Conservation (phyloP, 2,113 vertebrate species). For the Diadophis punctatus region DNA sequence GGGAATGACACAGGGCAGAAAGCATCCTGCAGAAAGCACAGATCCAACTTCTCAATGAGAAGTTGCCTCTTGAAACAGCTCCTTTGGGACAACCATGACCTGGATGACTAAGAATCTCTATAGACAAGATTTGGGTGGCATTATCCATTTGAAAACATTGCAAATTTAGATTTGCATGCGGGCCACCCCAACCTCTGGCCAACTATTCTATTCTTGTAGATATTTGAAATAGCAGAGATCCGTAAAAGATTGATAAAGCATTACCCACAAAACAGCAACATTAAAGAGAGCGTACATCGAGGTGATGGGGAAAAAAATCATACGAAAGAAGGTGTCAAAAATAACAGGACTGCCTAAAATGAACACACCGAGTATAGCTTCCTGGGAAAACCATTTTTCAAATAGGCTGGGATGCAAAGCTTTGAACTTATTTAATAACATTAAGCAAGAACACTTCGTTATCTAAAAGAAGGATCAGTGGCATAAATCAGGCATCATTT, state of each 20-base stretch:
- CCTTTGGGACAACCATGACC: no score
- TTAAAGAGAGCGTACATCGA: constrained; percentile 3
- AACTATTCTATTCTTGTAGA: background rate
- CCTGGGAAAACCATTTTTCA: constrained; percentile 61
- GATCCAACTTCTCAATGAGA: no score
- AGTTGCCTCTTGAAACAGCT: no score
- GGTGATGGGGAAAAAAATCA: constrained; percentile 13
- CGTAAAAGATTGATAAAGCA: background rate
- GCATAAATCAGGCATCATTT: constrained; percentile 75
- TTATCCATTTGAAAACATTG: background rate
- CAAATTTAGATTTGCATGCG: background rate
- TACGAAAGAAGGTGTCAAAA: constrained; percentile 2
- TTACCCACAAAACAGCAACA: background rate
- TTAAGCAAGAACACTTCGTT: constrained; percentile 74
- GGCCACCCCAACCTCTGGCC: background rate
- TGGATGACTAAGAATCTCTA: no score
- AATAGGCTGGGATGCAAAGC: constrained; percentile 45
- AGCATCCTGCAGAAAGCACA: no score
- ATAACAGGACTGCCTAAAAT: constrained; percentile 24
- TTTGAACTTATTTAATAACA: constrained; percentile 75
- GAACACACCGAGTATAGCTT: constrained; percentile 35
- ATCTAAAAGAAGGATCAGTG: constrained; percentile 67
- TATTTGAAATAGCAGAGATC: background rate
- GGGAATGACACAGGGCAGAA: no score
- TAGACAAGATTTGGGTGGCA: background rate